These are phyloP conservation scores for Chaetorhynchus papuensis DNA, from an alignment of 2,113 vertebrate species.

Conservation along the genomic window DNA sequence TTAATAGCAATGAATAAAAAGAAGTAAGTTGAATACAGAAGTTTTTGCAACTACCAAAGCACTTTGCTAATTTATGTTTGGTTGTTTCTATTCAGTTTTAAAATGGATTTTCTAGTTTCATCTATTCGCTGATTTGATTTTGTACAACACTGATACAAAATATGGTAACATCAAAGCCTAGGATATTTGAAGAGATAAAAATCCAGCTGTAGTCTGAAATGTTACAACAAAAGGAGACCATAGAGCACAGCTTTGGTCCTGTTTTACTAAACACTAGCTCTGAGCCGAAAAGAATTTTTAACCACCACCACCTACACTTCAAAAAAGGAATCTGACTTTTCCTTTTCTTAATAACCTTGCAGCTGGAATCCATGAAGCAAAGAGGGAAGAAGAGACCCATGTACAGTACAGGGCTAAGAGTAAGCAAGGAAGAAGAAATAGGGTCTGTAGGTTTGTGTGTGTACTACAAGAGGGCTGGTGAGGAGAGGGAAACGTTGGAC, in stretches of 20 bases:
- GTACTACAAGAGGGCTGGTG: neutral
- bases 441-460: accelerated
- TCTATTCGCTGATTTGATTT: neutral
- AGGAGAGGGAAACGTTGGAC: neutral
- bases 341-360: neutral
- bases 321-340: neutral
- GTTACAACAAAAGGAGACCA: neutral
- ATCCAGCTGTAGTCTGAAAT: neutral
- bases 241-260: neutral
- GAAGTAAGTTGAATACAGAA: neutral
- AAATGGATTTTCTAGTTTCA: neutral
- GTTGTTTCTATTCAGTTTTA: neutral
- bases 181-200: neutral
- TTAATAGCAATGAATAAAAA: neutral
- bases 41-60: neutral
- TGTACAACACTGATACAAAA: neutral
- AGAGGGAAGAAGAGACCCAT: neutral
- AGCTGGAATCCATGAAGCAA: neutral
- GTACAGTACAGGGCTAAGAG: neutral
- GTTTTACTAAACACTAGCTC: neutral
- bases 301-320: neutral
- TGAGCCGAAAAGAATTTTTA: neutral
- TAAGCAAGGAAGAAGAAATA: neutral
- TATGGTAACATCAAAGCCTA: neutral
- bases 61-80: neutral